Conservation (phyloP, 2,113 vertebrate species). For the Rhinoderma darwinii region DNA sequence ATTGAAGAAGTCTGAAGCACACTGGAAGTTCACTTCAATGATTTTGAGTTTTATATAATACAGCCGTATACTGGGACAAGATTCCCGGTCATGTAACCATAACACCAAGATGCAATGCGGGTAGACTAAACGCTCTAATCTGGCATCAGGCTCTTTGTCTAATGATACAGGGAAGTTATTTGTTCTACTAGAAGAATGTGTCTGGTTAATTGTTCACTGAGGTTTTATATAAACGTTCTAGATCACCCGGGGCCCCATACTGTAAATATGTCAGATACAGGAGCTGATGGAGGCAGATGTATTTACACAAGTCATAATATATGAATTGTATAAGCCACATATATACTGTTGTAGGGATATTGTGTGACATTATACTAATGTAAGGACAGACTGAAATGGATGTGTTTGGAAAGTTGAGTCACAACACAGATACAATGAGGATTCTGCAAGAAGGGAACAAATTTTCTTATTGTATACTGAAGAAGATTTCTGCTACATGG, state of each 20-base stretch:
- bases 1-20: too few relatives aligned
- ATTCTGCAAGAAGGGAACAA: not conserved
- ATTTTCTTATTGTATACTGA: not conserved
- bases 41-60: not conserved
- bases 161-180: not conserved
- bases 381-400: not conserved
- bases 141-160: not conserved
- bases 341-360: not conserved
- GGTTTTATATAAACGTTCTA: not conserved
- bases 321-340: not conserved
- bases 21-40: too few relatives aligned
- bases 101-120: too few relatives aligned
- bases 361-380: not conserved
- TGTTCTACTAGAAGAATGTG: not conserved
- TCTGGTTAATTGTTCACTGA: not conserved
- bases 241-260: not conserved
- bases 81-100: too few relatives aligned
- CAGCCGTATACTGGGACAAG: too few relatives aligned
- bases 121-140: not conserved
- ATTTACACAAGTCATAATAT: not conserved
- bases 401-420: not conserved
- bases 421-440: not conserved
- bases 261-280: constrained; percentile 31
- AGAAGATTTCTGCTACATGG: too few relatives aligned
- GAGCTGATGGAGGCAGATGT: not conserved